Conservation (phyloP, 2,797 vertebrate species). For the Sphenopsis melanotis region DNA sequence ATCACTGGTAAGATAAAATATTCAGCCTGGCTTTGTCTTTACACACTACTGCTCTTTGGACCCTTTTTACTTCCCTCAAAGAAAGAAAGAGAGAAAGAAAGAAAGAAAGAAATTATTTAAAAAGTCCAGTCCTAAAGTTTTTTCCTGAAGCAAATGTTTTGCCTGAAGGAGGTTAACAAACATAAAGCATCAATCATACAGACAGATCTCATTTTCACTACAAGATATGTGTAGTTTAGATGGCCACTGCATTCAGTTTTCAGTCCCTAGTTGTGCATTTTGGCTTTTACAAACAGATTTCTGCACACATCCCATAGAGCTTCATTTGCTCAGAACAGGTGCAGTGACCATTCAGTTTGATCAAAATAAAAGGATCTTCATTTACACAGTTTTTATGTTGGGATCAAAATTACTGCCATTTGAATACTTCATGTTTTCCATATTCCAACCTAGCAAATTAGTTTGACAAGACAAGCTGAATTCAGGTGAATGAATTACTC, state of each 20-base stretch:
- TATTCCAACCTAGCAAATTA: background rate
- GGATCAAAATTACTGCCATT: background rate
- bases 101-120: background rate
- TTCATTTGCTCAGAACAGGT: background rate
- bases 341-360: background rate
- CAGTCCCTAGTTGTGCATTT: background rate
- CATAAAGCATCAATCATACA: background rate
- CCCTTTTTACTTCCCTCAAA: background rate
- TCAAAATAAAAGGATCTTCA: background rate
- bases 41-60: background rate
- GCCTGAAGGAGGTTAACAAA: background rate
- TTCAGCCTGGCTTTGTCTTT: constrained; percentile 5
- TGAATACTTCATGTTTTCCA: background rate
- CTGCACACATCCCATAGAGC: background rate
- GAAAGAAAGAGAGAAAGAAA: background rate
- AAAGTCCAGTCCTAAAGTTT: background rate
- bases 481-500: background rate
- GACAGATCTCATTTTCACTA: background rate
- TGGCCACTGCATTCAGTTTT: background rate
- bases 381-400: background rate
- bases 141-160: background rate
- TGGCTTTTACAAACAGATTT: background rate
- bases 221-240: background rate
- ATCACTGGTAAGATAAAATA: background rate
- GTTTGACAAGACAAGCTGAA: background rate